A percentile compares a stretch with the other conserved stretches of the same genome.
phyloP scores from a whole-genome alignment of 92 coral and sea anemone genomes.

The Pocillopora grandis region DNA sequence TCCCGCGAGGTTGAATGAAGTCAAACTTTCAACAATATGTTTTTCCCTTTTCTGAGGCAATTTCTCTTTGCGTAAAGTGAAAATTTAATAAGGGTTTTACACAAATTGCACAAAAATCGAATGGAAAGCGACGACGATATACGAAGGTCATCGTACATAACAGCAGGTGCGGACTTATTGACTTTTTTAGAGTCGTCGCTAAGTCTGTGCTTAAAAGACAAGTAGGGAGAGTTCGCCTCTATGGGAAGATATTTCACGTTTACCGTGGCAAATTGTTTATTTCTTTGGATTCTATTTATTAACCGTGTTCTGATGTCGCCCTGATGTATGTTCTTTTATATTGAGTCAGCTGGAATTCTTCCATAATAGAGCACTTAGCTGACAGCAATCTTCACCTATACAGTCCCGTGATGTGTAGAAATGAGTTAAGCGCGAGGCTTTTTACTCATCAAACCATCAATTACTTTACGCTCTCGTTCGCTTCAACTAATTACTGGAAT shows the following conservation, averaged over 20 bases:
- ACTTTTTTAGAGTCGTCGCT: conserved; percentile 5
- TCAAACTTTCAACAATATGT: conserved; percentile 1
- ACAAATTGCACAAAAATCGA: not conserved
- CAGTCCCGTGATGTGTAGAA: conserved; percentile 18
- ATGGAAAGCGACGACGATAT: conserved; percentile 5
- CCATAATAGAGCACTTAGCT: conserved; percentile 65
- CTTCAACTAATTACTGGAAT: not conserved
- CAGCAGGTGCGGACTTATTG: conserved; percentile 17
- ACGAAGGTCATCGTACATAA: conserved; percentile 14
- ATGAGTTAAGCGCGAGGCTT: conserved; percentile 35
- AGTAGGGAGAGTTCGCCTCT: not conserved
- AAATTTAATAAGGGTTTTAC: not conserved
- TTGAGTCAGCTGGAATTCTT: conserved; percentile 71
- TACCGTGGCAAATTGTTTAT: conserved; percentile 57
- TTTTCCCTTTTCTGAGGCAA: not conserved
- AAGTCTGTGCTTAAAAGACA: not conserved
- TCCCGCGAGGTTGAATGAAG: conserved; percentile 11
- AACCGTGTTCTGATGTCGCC: conserved; percentile 49
- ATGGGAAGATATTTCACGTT: conserved; percentile 29
- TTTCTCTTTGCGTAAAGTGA: not conserved
- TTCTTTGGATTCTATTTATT: conserved; percentile 63
- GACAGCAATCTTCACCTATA: conserved; percentile 19
- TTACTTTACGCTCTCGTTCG: conserved; percentile 14
- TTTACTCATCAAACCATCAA: conserved; percentile 16
- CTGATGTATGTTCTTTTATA: conserved; percentile 76